These are phyloP conservation scores for Cichladusa arquata DNA, from an alignment of 2,113 vertebrate genomes.

Conservation along the genomic window DNA sequence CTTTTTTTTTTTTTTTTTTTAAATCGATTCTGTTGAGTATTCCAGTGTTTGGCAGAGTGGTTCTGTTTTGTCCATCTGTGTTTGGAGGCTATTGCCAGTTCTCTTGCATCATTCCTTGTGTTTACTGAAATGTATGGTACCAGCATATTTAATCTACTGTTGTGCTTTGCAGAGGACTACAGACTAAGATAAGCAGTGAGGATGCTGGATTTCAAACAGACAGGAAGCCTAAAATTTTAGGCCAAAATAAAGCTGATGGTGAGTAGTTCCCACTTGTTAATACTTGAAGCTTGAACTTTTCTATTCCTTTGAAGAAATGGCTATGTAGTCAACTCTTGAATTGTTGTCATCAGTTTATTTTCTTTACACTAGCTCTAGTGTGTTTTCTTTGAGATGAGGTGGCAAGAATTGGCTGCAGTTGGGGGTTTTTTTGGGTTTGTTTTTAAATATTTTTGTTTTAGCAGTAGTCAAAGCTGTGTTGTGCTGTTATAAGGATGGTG, in stretches of 20 bases:
- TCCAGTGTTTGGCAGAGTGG: constrained; percentile 52
- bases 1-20: not conserved
- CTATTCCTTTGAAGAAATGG: not conserved
- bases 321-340: not conserved
- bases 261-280: constrained; percentile 42
- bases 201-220: constrained; percentile 17
- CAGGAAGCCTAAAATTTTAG: constrained; percentile 28
- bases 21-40: not conserved
- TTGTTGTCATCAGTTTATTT: not conserved
- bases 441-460: not conserved
- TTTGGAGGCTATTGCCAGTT: constrained; percentile 61
- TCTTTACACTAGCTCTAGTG: not conserved
- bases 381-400: not conserved
- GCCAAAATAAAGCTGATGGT: constrained; percentile 60
- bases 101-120: constrained; percentile 4
- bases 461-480: not conserved
- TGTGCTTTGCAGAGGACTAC: constrained; percentile 69
- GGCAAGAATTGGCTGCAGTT: not conserved
- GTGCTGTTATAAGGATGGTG: not conserved
- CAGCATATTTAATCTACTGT: constrained; percentile 38
- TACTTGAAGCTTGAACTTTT: not conserved
- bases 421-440: rapidly evolving
- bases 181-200: constrained; percentile 15
- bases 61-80: constrained; percentile 67
- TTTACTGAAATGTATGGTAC: constrained; percentile 54